Conservation (phyloP, 1,140 invertebrate species). For the Musca domestica region DNA sequence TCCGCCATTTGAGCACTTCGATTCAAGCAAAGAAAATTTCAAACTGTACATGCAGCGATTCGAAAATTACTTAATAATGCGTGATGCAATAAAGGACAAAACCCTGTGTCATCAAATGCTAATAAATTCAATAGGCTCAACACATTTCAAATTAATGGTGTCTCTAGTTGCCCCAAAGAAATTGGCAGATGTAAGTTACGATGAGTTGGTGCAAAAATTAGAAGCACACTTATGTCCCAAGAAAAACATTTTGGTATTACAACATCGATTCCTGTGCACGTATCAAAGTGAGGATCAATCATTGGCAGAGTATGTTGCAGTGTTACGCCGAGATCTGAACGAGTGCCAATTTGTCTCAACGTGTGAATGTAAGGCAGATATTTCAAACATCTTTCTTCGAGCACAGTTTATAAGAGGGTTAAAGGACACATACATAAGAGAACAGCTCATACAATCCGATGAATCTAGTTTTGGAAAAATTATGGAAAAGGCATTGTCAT, state of each 20-base stretch:
- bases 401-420: constrained; percentile 4
- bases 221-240: constrained; percentile 2
- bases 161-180: neutral
- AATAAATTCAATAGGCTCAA: neutral
- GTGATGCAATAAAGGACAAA: neutral
- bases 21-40: constrained; percentile 12
- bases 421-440: neutral
- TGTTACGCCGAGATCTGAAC: neutral
- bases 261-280: constrained; percentile 5
- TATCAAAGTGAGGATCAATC: constrained; percentile 7
- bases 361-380: neutral
- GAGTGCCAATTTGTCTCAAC: neutral
- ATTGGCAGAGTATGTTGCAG: neutral
- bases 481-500: neutral
- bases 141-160: constrained; percentile 3
- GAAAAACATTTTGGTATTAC: constrained; percentile 1
- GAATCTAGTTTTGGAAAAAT: neutral
- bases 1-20: constrained; percentile 18
- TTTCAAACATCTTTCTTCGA: neutral
- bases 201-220: neutral
- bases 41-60: neutral
- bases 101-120: constrained; percentile 13
- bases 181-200: neutral
- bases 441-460: neutral
- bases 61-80: no score